Percentiles rank a stretch among this genome's conserved stretches.
These are phyloP conservation scores for Ips typographus DNA, from an alignment of 1,140 invertebrate species.

Conservation along the genomic window DNA sequence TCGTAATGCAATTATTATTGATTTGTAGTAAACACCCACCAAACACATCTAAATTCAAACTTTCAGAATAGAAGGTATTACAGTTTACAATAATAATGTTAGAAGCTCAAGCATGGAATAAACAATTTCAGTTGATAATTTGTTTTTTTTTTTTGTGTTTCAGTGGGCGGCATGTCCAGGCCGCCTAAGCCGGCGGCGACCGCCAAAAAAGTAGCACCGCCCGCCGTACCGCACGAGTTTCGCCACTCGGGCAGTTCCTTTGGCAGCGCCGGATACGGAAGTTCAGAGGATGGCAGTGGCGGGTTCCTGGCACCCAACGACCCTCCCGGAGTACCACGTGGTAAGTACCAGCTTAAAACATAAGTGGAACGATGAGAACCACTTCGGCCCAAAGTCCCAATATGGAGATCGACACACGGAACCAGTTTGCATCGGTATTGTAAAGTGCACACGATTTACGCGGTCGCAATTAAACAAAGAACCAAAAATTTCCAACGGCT, in stretches of 20 bases:
- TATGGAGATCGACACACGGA: no score
- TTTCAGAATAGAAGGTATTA: no score
- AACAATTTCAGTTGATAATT: background rate
- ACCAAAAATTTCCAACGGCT: no score
- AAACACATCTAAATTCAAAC: no score
- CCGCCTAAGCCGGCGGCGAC: constrained; percentile 72
- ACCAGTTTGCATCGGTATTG: no score
- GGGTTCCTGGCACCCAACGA: constrained; percentile 48
- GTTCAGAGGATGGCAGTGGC: constrained; percentile 54
- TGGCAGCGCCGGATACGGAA: constrained; percentile 73
- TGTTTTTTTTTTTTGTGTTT: constrained; percentile 40
- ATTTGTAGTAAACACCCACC: no score
- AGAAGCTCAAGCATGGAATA: background rate
- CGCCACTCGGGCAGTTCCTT: constrained; percentile 74
- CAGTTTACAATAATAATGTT: no score
- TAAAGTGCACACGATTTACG: no score
- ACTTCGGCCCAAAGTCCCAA: no score
- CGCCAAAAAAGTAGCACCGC: constrained; percentile 80
- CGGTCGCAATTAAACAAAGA: no score
- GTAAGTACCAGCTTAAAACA: constrained; percentile 31
- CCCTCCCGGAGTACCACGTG: constrained; percentile 50
- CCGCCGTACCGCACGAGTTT: constrained; percentile 76
- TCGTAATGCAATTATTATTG: no score
- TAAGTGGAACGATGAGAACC: no score
- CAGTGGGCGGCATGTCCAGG: constrained; percentile 71